Evolutionary conservation across 2,888 invertebrate genomes (phyloP).

Genomic region (Stegana nigrithorax): DNA sequence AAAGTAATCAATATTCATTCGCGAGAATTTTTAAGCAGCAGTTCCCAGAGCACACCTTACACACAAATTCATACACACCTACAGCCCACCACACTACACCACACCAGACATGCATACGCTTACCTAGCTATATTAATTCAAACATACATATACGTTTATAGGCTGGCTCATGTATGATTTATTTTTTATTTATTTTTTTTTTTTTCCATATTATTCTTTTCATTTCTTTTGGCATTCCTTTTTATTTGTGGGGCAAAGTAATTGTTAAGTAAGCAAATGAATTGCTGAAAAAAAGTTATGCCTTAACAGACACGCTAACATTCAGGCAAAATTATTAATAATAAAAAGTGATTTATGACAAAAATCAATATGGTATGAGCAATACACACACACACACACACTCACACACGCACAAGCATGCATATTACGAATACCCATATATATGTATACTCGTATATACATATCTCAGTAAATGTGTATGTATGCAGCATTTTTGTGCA

Average conservation of each 20-base stretch:
- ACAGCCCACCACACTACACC: too few species aligned
- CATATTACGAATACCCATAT: too few species aligned
- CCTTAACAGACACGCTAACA: not conserved
- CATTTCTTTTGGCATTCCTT: not conserved
- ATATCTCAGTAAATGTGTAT: too few species aligned
- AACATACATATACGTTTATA: not conserved
- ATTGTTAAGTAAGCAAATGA: slow-evolving; percentile 20
- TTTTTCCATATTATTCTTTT: not conserved
- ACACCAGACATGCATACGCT: too few species aligned
- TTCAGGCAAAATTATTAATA: not conserved
- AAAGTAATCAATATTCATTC: slow-evolving; percentile 17
- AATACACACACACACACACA: too few species aligned
- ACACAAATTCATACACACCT: too few species aligned
- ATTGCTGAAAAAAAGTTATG: slow-evolving; percentile 10
- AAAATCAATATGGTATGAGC: slow-evolving; percentile 2
- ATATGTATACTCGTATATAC: too few species aligned
- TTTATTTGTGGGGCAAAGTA: slow-evolving; percentile 5
- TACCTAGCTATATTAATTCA: not conserved
- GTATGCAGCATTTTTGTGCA: not conserved
- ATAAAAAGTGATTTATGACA: slow-evolving; percentile 5
- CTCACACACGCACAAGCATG: too few species aligned
- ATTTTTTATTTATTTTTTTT: not conserved
- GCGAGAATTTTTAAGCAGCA: too few species aligned
- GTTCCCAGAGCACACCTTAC: too few species aligned
- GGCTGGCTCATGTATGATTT: not conserved